Evolutionary conservation across 2,888 invertebrate species (phyloP).

Genomic region (Sycophila texana): DNA sequence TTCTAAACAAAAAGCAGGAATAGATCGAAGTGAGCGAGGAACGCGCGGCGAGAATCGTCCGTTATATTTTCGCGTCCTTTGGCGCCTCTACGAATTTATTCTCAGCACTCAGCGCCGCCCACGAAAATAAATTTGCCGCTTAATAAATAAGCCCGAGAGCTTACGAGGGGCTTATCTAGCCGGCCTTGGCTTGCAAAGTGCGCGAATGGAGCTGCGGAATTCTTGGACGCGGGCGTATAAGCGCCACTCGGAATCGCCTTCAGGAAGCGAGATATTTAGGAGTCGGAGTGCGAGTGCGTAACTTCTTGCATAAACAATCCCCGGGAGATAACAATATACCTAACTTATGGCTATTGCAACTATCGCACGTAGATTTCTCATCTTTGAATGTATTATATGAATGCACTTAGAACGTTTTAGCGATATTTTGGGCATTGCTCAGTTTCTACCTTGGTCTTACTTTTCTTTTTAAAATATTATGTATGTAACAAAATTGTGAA

Average conservation of each 20-base stretch:
- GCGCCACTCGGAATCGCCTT: neutral
- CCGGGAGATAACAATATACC: constrained; percentile 38
- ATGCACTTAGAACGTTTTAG: neutral
- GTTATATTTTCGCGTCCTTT: constrained; percentile 1
- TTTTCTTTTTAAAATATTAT: too few relatives aligned
- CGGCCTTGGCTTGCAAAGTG: constrained; percentile 36
- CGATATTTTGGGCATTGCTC: too few relatives aligned
- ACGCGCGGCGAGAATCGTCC: too few relatives aligned
- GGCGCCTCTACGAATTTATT: constrained; percentile 28
- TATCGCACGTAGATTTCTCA: constrained; percentile 44
- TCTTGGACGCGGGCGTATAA: constrained; percentile 33
- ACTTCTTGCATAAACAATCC: neutral
- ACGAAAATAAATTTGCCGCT: constrained; percentile 27
- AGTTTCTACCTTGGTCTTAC: too few relatives aligned
- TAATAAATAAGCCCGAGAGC: constrained; percentile 43
- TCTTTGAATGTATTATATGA: constrained; percentile 25
- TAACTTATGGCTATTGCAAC: constrained; percentile 40
- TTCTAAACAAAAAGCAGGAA: constrained; percentile 4
- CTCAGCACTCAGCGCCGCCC: neutral
- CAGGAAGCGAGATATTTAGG: constrained; percentile 37
- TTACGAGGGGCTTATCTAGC: constrained; percentile 41
- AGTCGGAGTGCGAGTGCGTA: neutral
- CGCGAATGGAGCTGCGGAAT: constrained; percentile 40
- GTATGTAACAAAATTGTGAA: too few relatives aligned
- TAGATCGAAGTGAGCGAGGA: neutral